phyloP scores from a whole-genome alignment of 2,797 vertebrate species.

The Kryptopterus vitreolus region DNA sequence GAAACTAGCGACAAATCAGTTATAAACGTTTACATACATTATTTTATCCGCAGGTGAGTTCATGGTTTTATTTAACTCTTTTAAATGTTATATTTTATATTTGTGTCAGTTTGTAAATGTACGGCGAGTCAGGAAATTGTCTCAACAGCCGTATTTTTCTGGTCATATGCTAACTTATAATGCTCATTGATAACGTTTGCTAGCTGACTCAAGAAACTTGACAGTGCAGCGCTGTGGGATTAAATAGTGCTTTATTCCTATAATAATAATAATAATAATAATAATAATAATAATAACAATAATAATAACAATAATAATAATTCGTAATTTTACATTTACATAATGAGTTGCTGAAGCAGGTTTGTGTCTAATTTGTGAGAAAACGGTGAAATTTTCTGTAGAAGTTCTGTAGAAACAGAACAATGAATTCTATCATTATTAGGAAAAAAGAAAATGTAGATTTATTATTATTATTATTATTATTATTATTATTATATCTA shows the following conservation, averaged over 20 bases:
- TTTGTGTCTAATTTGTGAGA: background rate
- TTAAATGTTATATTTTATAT: background rate
- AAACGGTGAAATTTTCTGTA: background rate
- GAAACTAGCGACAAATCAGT: background rate
- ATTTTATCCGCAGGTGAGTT: background rate
- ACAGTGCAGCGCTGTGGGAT: background rate
- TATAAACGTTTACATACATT: background rate
- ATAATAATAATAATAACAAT: too few relatives aligned
- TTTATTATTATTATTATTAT: background rate
- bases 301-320: too few relatives aligned
- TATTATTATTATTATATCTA: background rate
- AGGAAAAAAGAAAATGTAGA: background rate
- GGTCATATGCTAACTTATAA: background rate
- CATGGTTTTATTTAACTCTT: background rate
- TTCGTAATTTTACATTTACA: too few relatives aligned
- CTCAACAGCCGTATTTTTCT: background rate
- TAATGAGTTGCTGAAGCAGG: background rate
- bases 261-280: too few relatives aligned
- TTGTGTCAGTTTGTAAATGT: background rate
- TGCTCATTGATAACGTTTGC: slow-evolving; percentile 4
- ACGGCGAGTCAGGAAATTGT: background rate
- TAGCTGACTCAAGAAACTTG: background rate
- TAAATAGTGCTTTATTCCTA: background rate
- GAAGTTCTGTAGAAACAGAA: background rate
- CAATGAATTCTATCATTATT: background rate